Evolutionary conservation across 2,888 invertebrate species (phyloP).

Genomic region (Heliconius sara): DNA sequence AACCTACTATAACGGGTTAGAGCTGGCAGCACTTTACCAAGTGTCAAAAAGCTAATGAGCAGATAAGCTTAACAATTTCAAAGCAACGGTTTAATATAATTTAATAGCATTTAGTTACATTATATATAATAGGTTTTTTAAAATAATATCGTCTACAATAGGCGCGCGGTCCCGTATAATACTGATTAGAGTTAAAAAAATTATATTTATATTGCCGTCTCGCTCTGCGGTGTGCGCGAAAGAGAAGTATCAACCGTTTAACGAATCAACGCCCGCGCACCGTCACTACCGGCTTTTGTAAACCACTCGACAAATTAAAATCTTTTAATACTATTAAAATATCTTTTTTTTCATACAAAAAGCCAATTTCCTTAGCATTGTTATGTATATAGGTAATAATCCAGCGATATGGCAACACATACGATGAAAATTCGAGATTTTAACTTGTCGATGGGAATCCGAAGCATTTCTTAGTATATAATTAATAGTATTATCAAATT

Average conservation of each 20-base stretch:
- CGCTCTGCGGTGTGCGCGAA: conserved; percentile 34
- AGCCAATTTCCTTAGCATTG: conserved; percentile 30
- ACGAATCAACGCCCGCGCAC: conserved; percentile 62
- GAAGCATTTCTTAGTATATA: conserved; percentile 57
- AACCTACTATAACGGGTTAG: conserved; percentile 36
- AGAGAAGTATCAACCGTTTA: conserved; percentile 25
- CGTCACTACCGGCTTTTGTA: conserved; percentile 66
- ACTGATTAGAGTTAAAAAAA: conserved; percentile 50
- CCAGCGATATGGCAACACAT: conserved; percentile 28
- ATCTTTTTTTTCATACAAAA: conserved; percentile 27
- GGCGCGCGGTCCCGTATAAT: conserved; percentile 67
- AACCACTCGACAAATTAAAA: conserved; percentile 39
- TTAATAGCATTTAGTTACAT: background rate
- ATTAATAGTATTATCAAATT: conserved; percentile 60
- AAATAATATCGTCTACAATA: conserved; percentile 34
- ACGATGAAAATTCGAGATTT: conserved; percentile 22
- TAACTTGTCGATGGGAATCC: conserved; percentile 43
- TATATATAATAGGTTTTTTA: conserved; percentile 7
- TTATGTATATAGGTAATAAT: conserved; percentile 22
- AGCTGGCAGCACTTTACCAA: conserved; percentile 30
- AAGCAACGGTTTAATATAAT: background rate
- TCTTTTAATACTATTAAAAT: conserved; percentile 25
- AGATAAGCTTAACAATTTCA: conserved; percentile 33
- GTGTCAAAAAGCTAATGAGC: conserved; percentile 31
- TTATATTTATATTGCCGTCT: conserved; percentile 31